A percentile compares a stretch with the other conserved stretches of the same genome.
phyloP scores from a whole-genome alignment of 2,113 vertebrate species.

The Jacana jacana region DNA sequence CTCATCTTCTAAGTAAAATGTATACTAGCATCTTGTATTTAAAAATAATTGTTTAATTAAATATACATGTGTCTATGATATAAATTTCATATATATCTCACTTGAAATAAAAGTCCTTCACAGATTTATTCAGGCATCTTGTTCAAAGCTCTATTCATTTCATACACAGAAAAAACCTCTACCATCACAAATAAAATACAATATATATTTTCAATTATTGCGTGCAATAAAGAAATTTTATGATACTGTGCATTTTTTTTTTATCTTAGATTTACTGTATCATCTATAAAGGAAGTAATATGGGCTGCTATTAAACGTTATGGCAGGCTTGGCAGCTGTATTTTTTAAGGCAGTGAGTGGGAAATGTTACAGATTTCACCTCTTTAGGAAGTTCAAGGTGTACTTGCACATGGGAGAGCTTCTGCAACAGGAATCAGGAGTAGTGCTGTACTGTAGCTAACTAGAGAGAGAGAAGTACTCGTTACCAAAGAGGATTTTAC shows the following conservation, averaged over 20 bases:
- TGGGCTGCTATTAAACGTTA: slow-evolving; percentile 1
- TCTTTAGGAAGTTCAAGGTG: not conserved
- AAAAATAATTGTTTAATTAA: not conserved
- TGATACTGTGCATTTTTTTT: not conserved
- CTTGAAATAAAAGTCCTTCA: not conserved
- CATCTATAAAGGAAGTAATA: slow-evolving; percentile 19
- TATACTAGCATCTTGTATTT: not conserved
- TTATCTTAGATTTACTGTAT: not conserved
- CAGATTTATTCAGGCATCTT: not conserved
- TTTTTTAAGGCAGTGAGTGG: not conserved
- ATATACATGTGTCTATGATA: accelerated
- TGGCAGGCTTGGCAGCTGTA: not conserved
- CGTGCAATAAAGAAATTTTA: not conserved
- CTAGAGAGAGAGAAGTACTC: not conserved
- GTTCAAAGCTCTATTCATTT: not conserved
- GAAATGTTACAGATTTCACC: not conserved
- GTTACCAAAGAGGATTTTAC: not conserved
- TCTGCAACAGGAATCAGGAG: not conserved
- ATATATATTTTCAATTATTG: slow-evolving; percentile 6
- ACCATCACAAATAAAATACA: not conserved
- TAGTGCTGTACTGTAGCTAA: not conserved
- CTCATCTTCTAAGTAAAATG: not conserved
- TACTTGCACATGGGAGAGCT: not conserved
- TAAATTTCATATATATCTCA: not conserved
- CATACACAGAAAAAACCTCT: not conserved